Evolutionary conservation across 1,140 invertebrate species (phyloP).

Genomic region (Cydia strobilella): DNA sequence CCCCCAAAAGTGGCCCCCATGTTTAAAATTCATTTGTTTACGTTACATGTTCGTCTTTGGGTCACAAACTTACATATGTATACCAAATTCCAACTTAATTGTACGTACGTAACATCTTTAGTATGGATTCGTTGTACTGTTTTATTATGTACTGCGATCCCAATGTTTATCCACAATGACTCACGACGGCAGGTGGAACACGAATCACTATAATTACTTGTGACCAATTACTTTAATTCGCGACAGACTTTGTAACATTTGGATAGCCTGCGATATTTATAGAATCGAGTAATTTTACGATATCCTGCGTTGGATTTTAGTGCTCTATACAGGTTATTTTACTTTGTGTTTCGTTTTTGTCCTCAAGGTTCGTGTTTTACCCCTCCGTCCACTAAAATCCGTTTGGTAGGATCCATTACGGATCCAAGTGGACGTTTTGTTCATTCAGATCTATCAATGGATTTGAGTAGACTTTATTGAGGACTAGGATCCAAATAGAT

Average conservation of each 20-base stretch:
- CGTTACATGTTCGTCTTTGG: too few relatives aligned
- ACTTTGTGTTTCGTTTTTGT: not conserved
- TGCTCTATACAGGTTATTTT: not conserved
- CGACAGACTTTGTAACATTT: not conserved
- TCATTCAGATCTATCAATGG: too few relatives aligned
- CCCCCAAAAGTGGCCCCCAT: too few relatives aligned
- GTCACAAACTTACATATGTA: too few relatives aligned
- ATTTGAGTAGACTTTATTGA: too few relatives aligned
- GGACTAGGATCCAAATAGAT: too few relatives aligned
- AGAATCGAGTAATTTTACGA: not conserved
- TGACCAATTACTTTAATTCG: conserved; percentile 12
- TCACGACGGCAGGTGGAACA: conserved; percentile 12
- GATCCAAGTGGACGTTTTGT: too few relatives aligned
- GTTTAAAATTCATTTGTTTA: too few relatives aligned
- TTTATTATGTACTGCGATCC: not conserved
- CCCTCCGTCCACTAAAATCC: too few relatives aligned
- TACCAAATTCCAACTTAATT: too few relatives aligned
- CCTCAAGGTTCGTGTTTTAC: not conserved
- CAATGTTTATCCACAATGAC: conserved; percentile 18
- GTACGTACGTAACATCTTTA: not conserved
- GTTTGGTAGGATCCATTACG: too few relatives aligned
- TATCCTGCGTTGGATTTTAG: not conserved
- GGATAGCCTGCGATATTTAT: conserved; percentile 2
- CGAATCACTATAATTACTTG: conserved; percentile 4
- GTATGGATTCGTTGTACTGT: not conserved